Base-by-base conservation (phyloP, 1,140 invertebrate species). In the Caenorhabditis latens region DNA sequence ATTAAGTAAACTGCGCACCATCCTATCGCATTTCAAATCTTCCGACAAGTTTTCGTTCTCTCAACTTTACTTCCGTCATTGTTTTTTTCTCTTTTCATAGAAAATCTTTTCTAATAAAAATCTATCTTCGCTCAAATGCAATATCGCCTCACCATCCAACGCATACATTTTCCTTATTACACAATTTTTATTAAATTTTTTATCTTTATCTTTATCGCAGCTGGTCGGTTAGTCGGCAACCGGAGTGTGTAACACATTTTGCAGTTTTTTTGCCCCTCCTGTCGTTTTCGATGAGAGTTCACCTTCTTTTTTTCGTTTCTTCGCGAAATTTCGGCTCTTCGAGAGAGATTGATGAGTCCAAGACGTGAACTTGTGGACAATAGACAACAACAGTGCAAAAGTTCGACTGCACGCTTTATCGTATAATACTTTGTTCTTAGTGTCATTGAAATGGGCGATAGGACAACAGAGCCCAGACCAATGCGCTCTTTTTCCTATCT, bases 11-110 rank as follows among this genome's bases (percentile, higher is more conserved):
- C 46, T 6, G 42, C 65, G 14, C 65, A 43, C 65, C 71, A 48
- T 50, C 65, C 43, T 4, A 79, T 79, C 46, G 46, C 71, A 79
- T 79, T 79, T 79, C 71, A 65, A 58, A 79, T 79, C 71, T 79
- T 79, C 46, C 46, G 46, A 79, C 42, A 79, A 79, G 71, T 79
- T 79, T 46, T 79, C n/a, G 71, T 79, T 79, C 46, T 79, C 40
- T 63, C 61, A 63, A 4, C 16, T 58, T 58, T n/a, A 58, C n/a
- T 40, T 63, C 7, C 19, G 19, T 32, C 32, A 21, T 63, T 63
- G 8, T 32, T 63, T 21, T n/a, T 16, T 58, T 9, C n/a, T 21
- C 21, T 58, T 21, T 58, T 9, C n/a, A 21, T n/a, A n/a, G 4
- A 58, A 53, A 53, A 53, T 3, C 16, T 11, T 53, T 53, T 53